Evolutionary conservation across 2,797 vertebrate genomes (phyloP), one percentile per base, ranked within the genome.

Genomic region (Valencia hispanica): DNA sequence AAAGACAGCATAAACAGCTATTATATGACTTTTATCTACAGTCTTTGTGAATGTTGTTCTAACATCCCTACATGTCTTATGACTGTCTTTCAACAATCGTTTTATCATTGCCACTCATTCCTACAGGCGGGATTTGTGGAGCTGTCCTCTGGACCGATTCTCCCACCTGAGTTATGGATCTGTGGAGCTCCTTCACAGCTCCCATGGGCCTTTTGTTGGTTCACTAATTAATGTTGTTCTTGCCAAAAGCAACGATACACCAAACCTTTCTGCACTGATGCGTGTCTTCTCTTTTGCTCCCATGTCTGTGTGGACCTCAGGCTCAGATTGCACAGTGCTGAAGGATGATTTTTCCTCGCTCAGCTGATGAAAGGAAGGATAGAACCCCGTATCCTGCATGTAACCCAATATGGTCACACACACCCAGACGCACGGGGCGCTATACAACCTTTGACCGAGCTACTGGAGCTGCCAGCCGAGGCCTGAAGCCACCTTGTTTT

Each of bases 321-420:
- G 84, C 82, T 93, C 89, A 86, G 84, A 75, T 92, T 91, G 90
- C 91, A 87, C 55, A 47, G 75, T 57, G 79, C 41, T 73, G 79
- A 76, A 48, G 61, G 79, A 78, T 63, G 48, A 86, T 90, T 90
- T 86, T 81, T 80, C 87, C 79, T 91, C 91, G 85, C 87, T 92
- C 91, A 86, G 83, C 84, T 90, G 92, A 93, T 91, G 91, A 92
- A 91, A 90, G 79, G 79, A 86, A 75, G 86, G 84, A 90, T 77
- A 83, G 83, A 87, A 87, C 57, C 68, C 78, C 80, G 85, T 83
- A 89, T 90, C 87, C 76, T 59, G 86, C 77, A 63, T 86, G 92
- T 86, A 94, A 94, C 81, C 36, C 70, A 82, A 93, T 79, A 90
- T 30, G 30, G 77, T 59, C 53, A 76, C 75, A 70, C 79, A 63